phyloP scores from a whole-genome alignment of 2,888 invertebrate genomes.

The Agrilus cyanescens region DNA sequence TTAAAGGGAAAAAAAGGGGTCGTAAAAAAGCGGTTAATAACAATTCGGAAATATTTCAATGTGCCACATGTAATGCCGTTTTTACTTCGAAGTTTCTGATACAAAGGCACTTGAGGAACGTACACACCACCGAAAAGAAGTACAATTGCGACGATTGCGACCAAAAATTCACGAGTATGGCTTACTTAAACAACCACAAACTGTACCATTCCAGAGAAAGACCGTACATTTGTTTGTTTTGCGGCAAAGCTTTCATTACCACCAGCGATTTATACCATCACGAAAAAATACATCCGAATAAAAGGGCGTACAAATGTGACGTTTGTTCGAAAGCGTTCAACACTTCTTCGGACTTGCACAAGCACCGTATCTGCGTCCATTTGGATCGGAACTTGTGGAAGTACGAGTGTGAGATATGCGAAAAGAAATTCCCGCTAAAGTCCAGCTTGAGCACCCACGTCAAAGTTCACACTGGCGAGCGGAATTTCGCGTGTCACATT shows the following conservation, averaged over 20 bases:
- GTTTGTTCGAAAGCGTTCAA: slow-evolving; percentile 30
- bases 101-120: slow-evolving; percentile 25
- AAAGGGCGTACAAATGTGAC: slow-evolving; percentile 26
- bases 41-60: slow-evolving; percentile 9
- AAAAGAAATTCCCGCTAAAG: slow-evolving; percentile 27
- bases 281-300: slow-evolving; percentile 30
- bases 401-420: slow-evolving; percentile 25
- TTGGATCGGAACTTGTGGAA: slow-evolving; percentile 27
- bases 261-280: slow-evolving; percentile 30
- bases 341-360: slow-evolving; percentile 29
- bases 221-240: slow-evolving; percentile 27
- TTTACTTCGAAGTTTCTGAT: slow-evolving; percentile 26
- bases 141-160: slow-evolving; percentile 27
- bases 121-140: slow-evolving; percentile 28
- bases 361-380: slow-evolving; percentile 30
- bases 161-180: slow-evolving; percentile 26
- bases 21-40: slow-evolving; percentile 11
- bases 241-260: slow-evolving; percentile 35
- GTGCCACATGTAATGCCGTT: slow-evolving; percentile 21
- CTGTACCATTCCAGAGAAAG: slow-evolving; percentile 24
- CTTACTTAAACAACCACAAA: slow-evolving; percentile 28
- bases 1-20: slow-evolving; percentile 4
- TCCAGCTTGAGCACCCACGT: slow-evolving; percentile 27
- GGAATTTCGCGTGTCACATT: slow-evolving; percentile 27
- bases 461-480: slow-evolving; percentile 29